A percentile compares a stretch with the other conserved stretches of the same genome.
phyloP scores from a whole-genome alignment of 64 coral and sea anemone species.

The Orbicella faveolata region DNA sequence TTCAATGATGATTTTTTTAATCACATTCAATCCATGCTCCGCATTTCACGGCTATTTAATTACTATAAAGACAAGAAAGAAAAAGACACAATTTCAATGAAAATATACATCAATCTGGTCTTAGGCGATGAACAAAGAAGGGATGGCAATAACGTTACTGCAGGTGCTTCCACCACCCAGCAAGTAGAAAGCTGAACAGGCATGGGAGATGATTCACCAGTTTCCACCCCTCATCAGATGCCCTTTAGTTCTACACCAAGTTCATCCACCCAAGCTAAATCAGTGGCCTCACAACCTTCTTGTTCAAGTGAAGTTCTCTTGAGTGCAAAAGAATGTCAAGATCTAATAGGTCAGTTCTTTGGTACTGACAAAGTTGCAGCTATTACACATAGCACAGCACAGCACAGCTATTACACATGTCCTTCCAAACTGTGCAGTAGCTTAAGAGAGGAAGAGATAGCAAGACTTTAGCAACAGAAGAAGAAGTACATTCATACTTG shows the following conservation, averaged over 20 bases:
- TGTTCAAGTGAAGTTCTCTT: constrained; percentile 23
- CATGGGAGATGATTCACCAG: constrained; percentile 53
- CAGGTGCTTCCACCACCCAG: constrained; percentile 44
- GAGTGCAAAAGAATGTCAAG: constrained; percentile 40
- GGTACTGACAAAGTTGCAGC: constrained; percentile 13
- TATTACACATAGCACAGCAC: too few relatives aligned
- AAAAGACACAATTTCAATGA: constrained; percentile 15
- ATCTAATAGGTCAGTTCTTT: constrained; percentile 42
- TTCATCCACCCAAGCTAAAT: constrained; percentile 39
- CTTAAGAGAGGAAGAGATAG: constrained; percentile 27
- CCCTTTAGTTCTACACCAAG: constrained; percentile 48
- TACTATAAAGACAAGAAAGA: neutral
- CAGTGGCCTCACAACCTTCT: constrained; percentile 32
- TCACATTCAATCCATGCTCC: neutral
- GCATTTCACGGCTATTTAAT: neutral
- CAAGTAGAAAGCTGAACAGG: constrained; percentile 53
- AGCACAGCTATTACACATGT: constrained; percentile 56
- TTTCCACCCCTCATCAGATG: constrained; percentile 53
- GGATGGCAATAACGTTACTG: neutral
- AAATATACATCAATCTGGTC: constrained; percentile 54
- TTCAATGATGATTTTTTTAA: neutral
- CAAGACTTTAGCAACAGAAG: constrained; percentile 32
- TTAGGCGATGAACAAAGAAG: constrained; percentile 35
- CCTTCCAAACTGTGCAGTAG: constrained; percentile 52
- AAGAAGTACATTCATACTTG: constrained; percentile 57